Evolutionary conservation across 2,113 vertebrate species (phyloP).

Genomic region (Festucalex cinctus): DNA sequence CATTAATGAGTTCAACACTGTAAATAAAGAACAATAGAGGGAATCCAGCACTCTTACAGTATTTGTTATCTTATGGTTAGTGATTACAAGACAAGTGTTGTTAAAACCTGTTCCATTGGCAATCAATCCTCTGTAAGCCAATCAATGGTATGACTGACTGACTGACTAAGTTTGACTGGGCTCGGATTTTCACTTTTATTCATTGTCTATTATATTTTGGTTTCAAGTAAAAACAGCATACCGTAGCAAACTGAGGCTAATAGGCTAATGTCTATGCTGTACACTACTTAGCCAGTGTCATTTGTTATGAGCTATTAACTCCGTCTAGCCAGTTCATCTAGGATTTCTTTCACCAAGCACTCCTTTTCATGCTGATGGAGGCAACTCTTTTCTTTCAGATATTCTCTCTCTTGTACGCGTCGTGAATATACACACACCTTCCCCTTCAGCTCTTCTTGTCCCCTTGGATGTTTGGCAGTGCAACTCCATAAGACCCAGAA

Average conservation of each 20-base stretch:
- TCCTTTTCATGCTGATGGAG: neutral
- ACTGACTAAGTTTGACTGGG: neutral
- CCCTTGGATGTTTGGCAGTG: slow-evolving; percentile 49
- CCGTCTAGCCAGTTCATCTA: neutral
- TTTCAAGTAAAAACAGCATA: neutral
- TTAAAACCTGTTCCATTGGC: neutral
- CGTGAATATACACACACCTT: neutral
- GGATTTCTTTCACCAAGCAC: neutral
- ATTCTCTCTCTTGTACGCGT: neutral
- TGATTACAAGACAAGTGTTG: neutral
- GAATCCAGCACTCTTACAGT: neutral
- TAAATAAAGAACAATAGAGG: neutral
- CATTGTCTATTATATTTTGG: too few species aligned
- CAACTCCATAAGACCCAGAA: slow-evolving; percentile 45
- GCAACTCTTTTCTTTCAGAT: neutral
- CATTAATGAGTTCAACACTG: neutral
- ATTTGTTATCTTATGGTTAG: neutral
- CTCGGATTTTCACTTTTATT: neutral
- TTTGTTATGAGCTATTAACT: neutral
- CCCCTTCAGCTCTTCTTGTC: slow-evolving; percentile 29
- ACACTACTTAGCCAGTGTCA: neutral
- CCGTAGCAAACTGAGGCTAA: neutral
- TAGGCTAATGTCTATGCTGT: neutral
- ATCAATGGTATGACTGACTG: neutral
- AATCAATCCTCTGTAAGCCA: neutral